Percentiles rank a stretch among this genome's conserved stretches.
Evolutionary conservation across 2,888 invertebrate species (phyloP).

Genomic region (Catocala fraxini): DNA sequence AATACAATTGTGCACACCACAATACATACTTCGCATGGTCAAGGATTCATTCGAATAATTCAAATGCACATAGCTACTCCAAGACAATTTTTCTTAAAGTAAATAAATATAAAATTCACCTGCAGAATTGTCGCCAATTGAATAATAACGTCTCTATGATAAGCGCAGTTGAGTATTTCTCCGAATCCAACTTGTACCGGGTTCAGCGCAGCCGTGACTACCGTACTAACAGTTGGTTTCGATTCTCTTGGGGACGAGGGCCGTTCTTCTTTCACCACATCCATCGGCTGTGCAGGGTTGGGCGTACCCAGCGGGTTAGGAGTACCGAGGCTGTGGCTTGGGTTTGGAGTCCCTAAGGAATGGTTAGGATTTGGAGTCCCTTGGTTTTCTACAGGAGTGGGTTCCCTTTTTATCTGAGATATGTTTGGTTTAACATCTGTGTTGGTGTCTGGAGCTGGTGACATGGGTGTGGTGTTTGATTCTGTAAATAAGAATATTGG

Average conservation of each 20-base stretch:
- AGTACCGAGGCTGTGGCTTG: slow-evolving; percentile 75
- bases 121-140: slow-evolving; percentile 94
- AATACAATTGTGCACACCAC: too few relatives aligned
- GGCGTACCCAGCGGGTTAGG: slow-evolving; percentile 78
- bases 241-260: slow-evolving; percentile 72
- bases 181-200: slow-evolving; percentile 91
- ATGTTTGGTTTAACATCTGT: slow-evolving; percentile 80
- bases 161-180: slow-evolving; percentile 95
- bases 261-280: slow-evolving; percentile 76
- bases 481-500: slow-evolving; percentile 55
- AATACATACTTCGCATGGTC: too few relatives aligned
- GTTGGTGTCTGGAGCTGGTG: slow-evolving; percentile 73
- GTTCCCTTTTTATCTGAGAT: slow-evolving; percentile 80
- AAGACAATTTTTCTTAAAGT: too few relatives aligned
- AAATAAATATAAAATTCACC: slow-evolving; percentile 70
- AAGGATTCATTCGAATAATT: too few relatives aligned
- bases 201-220: slow-evolving; percentile 80
- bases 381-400: slow-evolving; percentile 78
- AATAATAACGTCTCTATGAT: slow-evolving; percentile 95
- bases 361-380: slow-evolving; percentile 81
- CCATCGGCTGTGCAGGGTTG: slow-evolving; percentile 73
- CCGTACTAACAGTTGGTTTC: slow-evolving; percentile 69
- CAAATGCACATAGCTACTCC: too few relatives aligned
- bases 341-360: slow-evolving; percentile 79
- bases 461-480: slow-evolving; percentile 68